These are phyloP conservation scores for Rhegmatorhina hoffmannsi DNA, from an alignment of 2,113 vertebrate species.

Conservation along the genomic window DNA sequence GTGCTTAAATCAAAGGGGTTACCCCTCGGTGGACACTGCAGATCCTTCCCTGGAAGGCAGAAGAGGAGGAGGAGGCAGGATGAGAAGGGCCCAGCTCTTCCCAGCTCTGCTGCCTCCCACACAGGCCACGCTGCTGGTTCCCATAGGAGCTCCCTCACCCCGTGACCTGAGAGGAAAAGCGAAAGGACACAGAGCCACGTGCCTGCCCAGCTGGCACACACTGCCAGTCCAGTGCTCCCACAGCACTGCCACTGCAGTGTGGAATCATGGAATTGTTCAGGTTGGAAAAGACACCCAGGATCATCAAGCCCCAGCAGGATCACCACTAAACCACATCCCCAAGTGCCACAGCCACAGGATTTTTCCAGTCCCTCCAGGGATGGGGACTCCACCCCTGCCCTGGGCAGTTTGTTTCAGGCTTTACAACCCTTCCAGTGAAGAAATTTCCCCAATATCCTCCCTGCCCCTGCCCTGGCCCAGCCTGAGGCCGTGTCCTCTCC, in stretches of 20 bases:
- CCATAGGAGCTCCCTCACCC: background rate
- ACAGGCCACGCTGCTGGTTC: accelerated
- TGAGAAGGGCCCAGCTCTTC: background rate
- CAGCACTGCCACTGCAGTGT: background rate
- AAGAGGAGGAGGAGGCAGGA: background rate
- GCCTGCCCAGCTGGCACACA: background rate
- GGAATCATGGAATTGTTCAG: accelerated
- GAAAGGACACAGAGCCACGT: background rate
- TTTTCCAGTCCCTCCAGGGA: background rate
- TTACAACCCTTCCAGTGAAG: background rate
- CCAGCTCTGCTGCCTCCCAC: background rate
- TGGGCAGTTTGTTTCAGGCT: background rate
- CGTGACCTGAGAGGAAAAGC: background rate
- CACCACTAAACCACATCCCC: background rate
- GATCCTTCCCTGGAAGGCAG: background rate
- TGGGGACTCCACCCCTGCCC: background rate
- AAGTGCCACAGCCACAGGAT: background rate
- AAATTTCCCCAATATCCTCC: background rate
- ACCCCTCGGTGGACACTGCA: background rate
- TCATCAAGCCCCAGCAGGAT: background rate
- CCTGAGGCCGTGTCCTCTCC: background rate
- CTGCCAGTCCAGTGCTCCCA: background rate
- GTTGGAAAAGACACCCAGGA: background rate
- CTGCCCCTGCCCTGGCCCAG: background rate
- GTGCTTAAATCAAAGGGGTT: background rate